Conservation (phyloP, 2,113 vertebrate genomes). For the Atherinomorus stipes region DNA sequence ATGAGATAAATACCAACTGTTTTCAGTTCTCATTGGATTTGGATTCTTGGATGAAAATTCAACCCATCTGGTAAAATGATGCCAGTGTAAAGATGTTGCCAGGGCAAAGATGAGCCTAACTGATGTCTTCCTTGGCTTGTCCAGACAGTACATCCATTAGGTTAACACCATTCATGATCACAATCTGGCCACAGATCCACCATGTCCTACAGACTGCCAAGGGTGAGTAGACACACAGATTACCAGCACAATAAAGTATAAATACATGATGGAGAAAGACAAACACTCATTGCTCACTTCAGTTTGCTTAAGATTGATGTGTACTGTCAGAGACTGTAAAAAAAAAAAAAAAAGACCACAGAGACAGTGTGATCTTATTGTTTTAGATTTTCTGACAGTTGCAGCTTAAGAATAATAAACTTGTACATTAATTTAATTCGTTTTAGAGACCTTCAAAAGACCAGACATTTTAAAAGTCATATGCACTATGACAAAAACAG, state of each 20-base stretch:
- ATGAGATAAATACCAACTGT: conserved; percentile 36
- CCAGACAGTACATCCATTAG: conserved; percentile 30
- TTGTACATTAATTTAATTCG: background rate
- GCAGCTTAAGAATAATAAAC: background rate
- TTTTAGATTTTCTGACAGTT: background rate
- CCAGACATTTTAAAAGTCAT: background rate
- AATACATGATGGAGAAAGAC: conserved; percentile 1
- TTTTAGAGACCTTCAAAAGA: background rate
- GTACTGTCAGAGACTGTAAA: background rate
- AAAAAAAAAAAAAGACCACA: background rate
- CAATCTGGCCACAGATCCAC: conserved; percentile 30
- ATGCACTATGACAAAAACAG: no score
- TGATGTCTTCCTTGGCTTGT: conserved; percentile 50
- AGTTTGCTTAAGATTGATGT: background rate
- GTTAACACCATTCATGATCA: conserved; percentile 24
- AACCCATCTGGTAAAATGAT: conserved; percentile 55
- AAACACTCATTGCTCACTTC: conserved; percentile 8
- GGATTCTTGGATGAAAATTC: conserved; percentile 22
- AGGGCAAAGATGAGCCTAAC: conserved; percentile 27
- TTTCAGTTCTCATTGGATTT: conserved; percentile 41
- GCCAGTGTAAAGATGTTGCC: conserved; percentile 34
- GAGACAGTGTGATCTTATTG: background rate
- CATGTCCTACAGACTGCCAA: background rate
- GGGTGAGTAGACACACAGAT: conserved; percentile 1
- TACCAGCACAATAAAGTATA: conserved; percentile 16